Base-by-base conservation (phyloP, 1,140 invertebrate species). In the Drosophila watanabei region DNA sequence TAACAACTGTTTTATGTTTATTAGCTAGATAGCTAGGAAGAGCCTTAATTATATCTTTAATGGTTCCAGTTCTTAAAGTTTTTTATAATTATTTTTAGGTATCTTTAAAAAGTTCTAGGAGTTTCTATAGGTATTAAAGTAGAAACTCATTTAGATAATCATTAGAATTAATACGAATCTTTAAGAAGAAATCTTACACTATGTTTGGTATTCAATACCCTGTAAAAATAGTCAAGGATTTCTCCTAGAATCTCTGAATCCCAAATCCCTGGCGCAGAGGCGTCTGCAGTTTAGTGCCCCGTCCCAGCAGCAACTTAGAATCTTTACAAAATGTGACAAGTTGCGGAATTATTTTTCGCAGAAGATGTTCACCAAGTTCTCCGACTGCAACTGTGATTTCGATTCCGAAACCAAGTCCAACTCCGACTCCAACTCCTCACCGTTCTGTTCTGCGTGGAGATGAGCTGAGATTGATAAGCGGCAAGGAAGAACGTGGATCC, bases 301-400 rank as follows among this genome's bases (percentile, higher is more conserved):
- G 64, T 72, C 69, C 33, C 65, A 13, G 28, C 35, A 20, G 65
- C 43, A 43, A 51, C 68, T 75, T 73, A 61, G 70, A 83, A 65
- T 68, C 71, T 80, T 56, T 82, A 90, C 86, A 82, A 82, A 89
- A 89, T 90, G 87, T 89, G 86, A 89, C 86, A 89, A 90, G 86
- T 90, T 91, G 82, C 82, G 76, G 75, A 90, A 90, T 86, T 90
- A 86, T 90, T 90, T 90, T 90, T 90, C 86, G 79, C 79, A 90
- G 86, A 90, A 90, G 75, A 90, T 90, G 86, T 90, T 90, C 79
- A 51, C 13, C 45, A 28, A 24, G n/a, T n/a, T n/a, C 64, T 39
- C 14, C 11, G 32, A 18, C 52, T 20, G 8, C 30, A 14, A 20
- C 70, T 58, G 11, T n/a, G 35, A 57, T 35, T 56, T 16, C 8